Evolutionary conservation across 2,888 invertebrate genomes (phyloP).

Genomic region (Diloba caeruleocephala): DNA sequence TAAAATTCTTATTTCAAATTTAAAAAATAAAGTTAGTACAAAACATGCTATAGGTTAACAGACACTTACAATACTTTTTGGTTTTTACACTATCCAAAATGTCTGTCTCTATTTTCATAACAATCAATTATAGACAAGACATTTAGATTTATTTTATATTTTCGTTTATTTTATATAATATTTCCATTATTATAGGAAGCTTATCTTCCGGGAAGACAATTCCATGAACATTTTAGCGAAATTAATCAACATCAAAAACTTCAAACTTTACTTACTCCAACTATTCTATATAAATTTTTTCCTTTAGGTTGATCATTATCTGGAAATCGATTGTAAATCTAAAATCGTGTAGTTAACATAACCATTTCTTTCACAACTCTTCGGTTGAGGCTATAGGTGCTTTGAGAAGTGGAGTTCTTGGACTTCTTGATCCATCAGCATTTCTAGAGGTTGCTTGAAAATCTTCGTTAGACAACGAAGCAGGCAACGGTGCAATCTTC

Average conservation of each 20-base stretch:
- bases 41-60: slow-evolving; percentile 56
- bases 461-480: slow-evolving; percentile 90
- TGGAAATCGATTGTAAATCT: slow-evolving; percentile 19
- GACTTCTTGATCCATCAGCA: slow-evolving; percentile 81
- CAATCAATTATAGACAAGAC: slow-evolving; percentile 36
- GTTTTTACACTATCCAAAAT: slow-evolving; percentile 50
- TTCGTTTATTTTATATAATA: slow-evolving; percentile 40
- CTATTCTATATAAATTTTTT: slow-evolving; percentile 28
- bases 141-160: slow-evolving; percentile 37
- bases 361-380: slow-evolving; percentile 80
- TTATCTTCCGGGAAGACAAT: slow-evolving; percentile 57
- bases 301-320: slow-evolving; percentile 5
- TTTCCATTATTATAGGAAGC: slow-evolving; percentile 49
- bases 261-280: slow-evolving; percentile 37
- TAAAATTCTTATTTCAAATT: slow-evolving; percentile 43
- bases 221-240: slow-evolving; percentile 48
- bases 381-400: slow-evolving; percentile 87
- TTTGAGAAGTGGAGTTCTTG: slow-evolving; percentile 82
- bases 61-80: slow-evolving; percentile 55
- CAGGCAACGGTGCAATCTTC: slow-evolving; percentile 90
- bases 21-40: slow-evolving; percentile 47
- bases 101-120: slow-evolving; percentile 35
- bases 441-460: slow-evolving; percentile 82
- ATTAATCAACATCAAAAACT: slow-evolving; percentile 38
- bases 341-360: slow-evolving; percentile 52